A percentile compares a stretch with the other conserved stretches of the same genome.
phyloP scores from a whole-genome alignment of 2,888 invertebrate species.

The Leptinotarsa juncta region DNA sequence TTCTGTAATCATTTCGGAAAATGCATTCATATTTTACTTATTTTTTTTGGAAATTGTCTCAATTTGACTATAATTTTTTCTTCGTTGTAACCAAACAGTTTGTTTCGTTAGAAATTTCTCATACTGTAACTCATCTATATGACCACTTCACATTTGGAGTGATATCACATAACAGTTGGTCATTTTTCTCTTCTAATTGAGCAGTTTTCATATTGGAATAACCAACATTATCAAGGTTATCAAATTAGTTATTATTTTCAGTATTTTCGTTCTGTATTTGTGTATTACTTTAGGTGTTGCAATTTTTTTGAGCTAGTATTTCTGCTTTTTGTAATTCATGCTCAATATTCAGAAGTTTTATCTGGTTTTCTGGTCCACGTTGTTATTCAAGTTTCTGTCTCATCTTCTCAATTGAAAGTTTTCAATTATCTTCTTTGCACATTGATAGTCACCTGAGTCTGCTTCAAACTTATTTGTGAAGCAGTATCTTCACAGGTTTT shows the following conservation, averaged over 20 bases:
- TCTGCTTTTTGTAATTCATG: conserved; percentile 1
- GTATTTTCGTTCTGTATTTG: neutral
- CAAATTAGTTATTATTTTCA: neutral
- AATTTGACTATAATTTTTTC: too few species aligned
- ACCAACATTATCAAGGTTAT: neutral
- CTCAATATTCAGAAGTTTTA: neutral
- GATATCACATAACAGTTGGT: neutral
- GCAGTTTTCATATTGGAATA: neutral
- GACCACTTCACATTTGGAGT: neutral
- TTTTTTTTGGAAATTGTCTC: too few species aligned
- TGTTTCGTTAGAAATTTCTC: neutral
- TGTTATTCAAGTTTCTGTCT: neutral
- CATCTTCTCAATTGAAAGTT: neutral
- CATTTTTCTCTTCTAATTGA: neutral
- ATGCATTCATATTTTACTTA: too few species aligned
- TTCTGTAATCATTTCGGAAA: too few species aligned
- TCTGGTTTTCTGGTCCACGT: neutral
- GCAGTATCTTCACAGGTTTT: conserved; percentile 4
- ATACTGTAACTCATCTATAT: neutral
- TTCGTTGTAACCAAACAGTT: neutral
- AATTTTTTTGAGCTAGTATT: neutral
- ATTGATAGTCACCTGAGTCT: neutral
- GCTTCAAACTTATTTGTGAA: neutral
- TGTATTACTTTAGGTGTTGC: neutral
- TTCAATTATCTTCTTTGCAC: neutral